These are phyloP conservation scores for Sycobia sp. DNA, from an alignment of 1,140 invertebrate species.

Conservation along the genomic window DNA sequence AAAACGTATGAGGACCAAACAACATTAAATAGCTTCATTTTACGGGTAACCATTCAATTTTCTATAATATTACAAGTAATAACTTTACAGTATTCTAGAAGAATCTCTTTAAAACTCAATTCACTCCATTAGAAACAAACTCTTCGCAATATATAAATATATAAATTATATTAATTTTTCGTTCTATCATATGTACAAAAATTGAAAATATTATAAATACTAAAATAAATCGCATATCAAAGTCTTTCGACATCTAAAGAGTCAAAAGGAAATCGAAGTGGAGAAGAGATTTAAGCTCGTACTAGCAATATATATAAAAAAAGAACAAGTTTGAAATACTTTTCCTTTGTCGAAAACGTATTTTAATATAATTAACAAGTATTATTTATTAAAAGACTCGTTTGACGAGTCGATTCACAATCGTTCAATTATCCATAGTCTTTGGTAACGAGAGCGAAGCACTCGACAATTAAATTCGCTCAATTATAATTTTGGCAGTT, in stretches of 20 bases:
- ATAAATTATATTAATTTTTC: too few relatives aligned
- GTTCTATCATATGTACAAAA: conserved; percentile 22
- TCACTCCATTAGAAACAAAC: conserved; percentile 19
- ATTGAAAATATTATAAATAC: conserved; percentile 16
- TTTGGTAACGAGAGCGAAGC: conserved; percentile 11
- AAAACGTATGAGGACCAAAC: too few relatives aligned
- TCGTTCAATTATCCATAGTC: conserved; percentile 18
- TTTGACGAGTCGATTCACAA: conserved; percentile 1
- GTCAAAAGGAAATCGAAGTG: background rate
- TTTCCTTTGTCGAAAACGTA: conserved; percentile 13
- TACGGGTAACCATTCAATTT: background rate
- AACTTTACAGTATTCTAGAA: background rate
- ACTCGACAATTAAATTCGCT: conserved; percentile 6
- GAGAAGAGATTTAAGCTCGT: background rate
- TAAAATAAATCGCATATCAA: conserved; percentile 29
- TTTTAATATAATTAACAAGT: conserved; percentile 24
- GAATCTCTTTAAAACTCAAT: too few relatives aligned
- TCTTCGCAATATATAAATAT: conserved; percentile 2
- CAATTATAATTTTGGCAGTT: conserved; percentile 17
- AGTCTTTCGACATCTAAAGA: background rate
- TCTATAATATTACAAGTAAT: background rate
- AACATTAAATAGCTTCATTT: too few relatives aligned
- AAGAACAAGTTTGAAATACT: too few relatives aligned
- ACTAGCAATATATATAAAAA: background rate
- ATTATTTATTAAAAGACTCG: conserved; percentile 7